A percentile compares a stretch with the other conserved stretches of the same genome.
Conservation (phyloP, 2,797 vertebrate species). For the Smutsia temminckii region DNA sequence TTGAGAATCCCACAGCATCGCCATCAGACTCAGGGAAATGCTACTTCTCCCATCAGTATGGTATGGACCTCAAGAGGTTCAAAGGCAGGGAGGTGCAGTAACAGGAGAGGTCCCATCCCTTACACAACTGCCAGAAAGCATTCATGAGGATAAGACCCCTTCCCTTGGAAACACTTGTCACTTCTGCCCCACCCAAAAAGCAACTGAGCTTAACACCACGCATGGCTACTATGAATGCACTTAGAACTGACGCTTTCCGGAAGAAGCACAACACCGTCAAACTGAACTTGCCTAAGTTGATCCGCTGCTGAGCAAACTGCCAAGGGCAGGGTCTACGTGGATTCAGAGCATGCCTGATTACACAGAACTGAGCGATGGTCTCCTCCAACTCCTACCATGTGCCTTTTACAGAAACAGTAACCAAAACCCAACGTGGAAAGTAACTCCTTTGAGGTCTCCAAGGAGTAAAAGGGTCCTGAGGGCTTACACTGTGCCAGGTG, state of each 20-base stretch:
- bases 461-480: neutral
- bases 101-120: neutral
- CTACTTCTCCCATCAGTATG: neutral
- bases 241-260: neutral
- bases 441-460: neutral
- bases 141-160: neutral
- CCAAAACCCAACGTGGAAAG: neutral
- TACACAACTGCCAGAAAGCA: neutral
- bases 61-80: neutral
- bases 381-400: neutral
- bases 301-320: neutral
- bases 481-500: neutral
- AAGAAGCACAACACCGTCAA: neutral
- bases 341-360: neutral
- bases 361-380: neutral
- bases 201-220: neutral
- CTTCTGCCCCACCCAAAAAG: neutral
- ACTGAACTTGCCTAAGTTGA: neutral
- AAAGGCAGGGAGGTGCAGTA: neutral
- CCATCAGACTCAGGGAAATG: neutral
- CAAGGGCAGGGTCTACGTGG: neutral
- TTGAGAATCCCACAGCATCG: neutral
- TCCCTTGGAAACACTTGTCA: neutral
- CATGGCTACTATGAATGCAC: neutral
- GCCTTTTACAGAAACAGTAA: neutral